Base-by-base conservation (phyloP, 2,113 vertebrate species). In the Tonatia bakeri region DNA sequence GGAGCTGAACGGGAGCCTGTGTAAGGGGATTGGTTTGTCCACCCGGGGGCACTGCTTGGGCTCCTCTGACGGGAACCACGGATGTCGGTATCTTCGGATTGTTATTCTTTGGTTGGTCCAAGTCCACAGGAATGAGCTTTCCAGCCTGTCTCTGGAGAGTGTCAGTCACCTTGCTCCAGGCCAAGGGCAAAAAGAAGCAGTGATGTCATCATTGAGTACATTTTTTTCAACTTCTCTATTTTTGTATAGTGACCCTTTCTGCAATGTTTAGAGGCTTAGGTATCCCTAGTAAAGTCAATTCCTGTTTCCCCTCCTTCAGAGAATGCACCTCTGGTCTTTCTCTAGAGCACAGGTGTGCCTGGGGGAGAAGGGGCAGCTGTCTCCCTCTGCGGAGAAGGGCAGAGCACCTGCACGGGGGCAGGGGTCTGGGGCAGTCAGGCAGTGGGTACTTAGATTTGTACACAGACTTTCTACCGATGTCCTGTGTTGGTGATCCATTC, bases 311-410 rank as follows among this genome's bases (percentile, higher is more conserved):
- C 20, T 86, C 26, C 38, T 73, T 73, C 36, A n/a, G 17, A 65
- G 33, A 85, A 54, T 65, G 19, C 24, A 38, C 11, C 52, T 80
- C 54, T 28, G 2, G 31, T 54, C 36, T 73, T 82, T 26, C n/a
- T 4, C 5, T n/a, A n/a, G 20, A 65, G 17, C 40, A 1, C 1
- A 28, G 11, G 22, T 4, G 14, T 1, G 38, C 24, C 24, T 28
- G 50, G 31, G 2, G 8, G 33, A 83, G 8, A 26, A 83, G 7
- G 4, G 11, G 1, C 7, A 43, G 0, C 65, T 65, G 7, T 5
- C 20, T 52, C 1, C 31, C 14, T 36, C 6, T 70, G 10, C 31
- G 16, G 7, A 59, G 24, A 43, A 50, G 1, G 16, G 2, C 2
- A 22, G 28, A 16, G 4, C 3, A 52, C 31, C n/a, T 26, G 81